Evolutionary conservation across 2,888 invertebrate genomes (phyloP).

Genomic region (Dicranocentrus wangi): DNA sequence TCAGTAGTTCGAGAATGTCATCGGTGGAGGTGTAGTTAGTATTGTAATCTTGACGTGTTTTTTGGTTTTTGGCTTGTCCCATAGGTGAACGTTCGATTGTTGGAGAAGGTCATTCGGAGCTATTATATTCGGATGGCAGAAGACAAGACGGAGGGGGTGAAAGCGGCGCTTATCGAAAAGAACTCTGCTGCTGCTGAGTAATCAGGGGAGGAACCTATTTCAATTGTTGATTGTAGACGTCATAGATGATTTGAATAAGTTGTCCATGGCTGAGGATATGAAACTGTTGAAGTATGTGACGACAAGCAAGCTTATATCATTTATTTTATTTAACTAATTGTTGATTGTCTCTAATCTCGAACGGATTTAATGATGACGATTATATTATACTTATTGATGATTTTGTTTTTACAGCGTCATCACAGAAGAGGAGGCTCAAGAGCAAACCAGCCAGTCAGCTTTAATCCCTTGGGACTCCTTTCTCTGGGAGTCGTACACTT

Average conservation of each 20-base stretch:
- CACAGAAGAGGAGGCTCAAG: constrained; percentile 98
- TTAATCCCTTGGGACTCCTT: constrained; percentile 99
- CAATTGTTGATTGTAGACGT: constrained; percentile 92
- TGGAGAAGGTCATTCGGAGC: constrained; percentile 97
- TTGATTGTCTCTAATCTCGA: neutral
- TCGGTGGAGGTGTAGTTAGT: too few species aligned
- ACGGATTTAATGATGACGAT: neutral
- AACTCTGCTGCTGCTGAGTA: constrained; percentile 90
- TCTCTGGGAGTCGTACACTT: constrained; percentile 99
- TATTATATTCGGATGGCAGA: constrained; percentile 97
- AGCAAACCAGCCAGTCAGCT: constrained; percentile 96
- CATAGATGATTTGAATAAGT: constrained; percentile 97
- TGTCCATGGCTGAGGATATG: constrained; percentile 96
- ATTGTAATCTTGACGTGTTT: too few species aligned
- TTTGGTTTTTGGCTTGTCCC: constrained; percentile 40
- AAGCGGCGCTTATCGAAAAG: constrained; percentile 70
- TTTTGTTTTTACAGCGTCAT: constrained; percentile 81
- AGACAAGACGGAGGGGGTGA: constrained; percentile 88
- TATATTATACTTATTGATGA: neutral
- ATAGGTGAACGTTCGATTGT: constrained; percentile 92
- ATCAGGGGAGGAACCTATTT: constrained; percentile 77
- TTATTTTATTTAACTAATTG: neutral
- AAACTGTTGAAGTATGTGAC: constrained; percentile 82
- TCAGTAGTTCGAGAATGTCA: too few species aligned
- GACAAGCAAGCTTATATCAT: neutral